A percentile compares a stretch with the other conserved stretches of the same genome.
phyloP scores from a whole-genome alignment of 2,888 invertebrate genomes.

The Rhodophaea formosa region DNA sequence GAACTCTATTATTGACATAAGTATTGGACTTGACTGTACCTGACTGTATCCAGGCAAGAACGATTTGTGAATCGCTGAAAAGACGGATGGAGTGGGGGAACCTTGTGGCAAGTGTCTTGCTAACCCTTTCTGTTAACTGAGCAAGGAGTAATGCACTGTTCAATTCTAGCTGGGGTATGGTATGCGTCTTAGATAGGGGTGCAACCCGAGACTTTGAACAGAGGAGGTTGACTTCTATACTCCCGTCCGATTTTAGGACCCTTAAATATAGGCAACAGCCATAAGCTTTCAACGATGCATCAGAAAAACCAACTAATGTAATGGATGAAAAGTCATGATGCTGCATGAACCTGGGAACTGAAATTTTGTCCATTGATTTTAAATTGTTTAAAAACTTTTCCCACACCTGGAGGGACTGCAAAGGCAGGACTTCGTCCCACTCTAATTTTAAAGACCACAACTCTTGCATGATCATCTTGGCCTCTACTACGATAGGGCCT shows the following conservation, averaged over 20 bases:
- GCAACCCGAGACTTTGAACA: not conserved
- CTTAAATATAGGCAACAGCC: not conserved
- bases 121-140: too few species aligned
- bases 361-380: not conserved
- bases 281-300: slow-evolving; percentile 6
- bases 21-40: not conserved
- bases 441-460: slow-evolving; percentile 3
- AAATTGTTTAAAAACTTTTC: not conserved
- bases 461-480: slow-evolving; percentile 27
- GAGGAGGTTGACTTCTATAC: not conserved
- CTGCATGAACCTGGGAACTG: not conserved
- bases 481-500: slow-evolving; percentile 25
- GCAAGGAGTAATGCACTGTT: not conserved
- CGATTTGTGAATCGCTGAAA: slow-evolving; percentile 8
- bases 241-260: not conserved
- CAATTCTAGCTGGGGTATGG: not conserved
- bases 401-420: not conserved
- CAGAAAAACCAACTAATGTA: not conserved
- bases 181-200: not conserved
- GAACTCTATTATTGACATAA: not conserved
- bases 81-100: too few species aligned
- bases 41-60: slow-evolving; percentile 13
- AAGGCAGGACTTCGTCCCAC: slow-evolving; percentile 6
- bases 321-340: not conserved
- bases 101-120: too few species aligned